Evolutionary conservation across 2,888 invertebrate genomes (phyloP).

Genomic region (Hydrotaea cyrtoneurina): DNA sequence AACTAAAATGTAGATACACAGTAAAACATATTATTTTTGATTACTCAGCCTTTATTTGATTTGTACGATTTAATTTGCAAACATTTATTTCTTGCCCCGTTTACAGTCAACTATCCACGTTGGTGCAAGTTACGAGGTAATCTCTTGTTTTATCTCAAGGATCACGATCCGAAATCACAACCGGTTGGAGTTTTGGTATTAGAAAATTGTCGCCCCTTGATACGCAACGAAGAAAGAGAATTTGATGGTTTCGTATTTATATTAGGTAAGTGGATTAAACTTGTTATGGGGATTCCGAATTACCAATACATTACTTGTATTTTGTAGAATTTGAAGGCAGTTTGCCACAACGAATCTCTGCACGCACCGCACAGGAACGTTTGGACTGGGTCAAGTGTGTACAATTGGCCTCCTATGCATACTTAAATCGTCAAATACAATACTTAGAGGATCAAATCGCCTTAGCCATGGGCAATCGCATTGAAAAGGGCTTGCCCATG

Average conservation of each 20-base stretch:
- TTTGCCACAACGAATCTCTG: slow-evolving; percentile 89
- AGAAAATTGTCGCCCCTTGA: slow-evolving; percentile 91
- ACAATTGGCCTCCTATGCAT: slow-evolving; percentile 91
- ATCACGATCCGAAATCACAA: slow-evolving; percentile 92
- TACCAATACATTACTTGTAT: too few species aligned
- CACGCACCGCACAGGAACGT: slow-evolving; percentile 90
- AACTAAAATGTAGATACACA: slow-evolving; percentile 11
- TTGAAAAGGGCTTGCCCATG: slow-evolving; percentile 83
- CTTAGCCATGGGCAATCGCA: slow-evolving; percentile 76
- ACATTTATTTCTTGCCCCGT: neutral
- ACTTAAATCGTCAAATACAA: slow-evolving; percentile 88
- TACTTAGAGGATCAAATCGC: slow-evolving; percentile 83
- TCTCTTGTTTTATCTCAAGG: slow-evolving; percentile 95
- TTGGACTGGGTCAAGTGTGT: slow-evolving; percentile 93
- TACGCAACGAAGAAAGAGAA: slow-evolving; percentile 83
- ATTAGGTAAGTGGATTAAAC: slow-evolving; percentile 84
- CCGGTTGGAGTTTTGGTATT: slow-evolving; percentile 93
- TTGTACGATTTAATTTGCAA: neutral
- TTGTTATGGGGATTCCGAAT: too few species aligned
- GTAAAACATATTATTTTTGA: too few species aligned
- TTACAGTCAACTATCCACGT: slow-evolving; percentile 88
- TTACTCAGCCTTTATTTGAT: too few species aligned
- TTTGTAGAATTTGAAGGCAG: slow-evolving; percentile 90
- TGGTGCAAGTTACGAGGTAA: slow-evolving; percentile 97
- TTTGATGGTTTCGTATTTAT: slow-evolving; percentile 90